Evolutionary conservation across 2,888 invertebrate species (phyloP), one percentile per base, ranked within the genome.

Genomic region (Drosophila vallismaia): DNA sequence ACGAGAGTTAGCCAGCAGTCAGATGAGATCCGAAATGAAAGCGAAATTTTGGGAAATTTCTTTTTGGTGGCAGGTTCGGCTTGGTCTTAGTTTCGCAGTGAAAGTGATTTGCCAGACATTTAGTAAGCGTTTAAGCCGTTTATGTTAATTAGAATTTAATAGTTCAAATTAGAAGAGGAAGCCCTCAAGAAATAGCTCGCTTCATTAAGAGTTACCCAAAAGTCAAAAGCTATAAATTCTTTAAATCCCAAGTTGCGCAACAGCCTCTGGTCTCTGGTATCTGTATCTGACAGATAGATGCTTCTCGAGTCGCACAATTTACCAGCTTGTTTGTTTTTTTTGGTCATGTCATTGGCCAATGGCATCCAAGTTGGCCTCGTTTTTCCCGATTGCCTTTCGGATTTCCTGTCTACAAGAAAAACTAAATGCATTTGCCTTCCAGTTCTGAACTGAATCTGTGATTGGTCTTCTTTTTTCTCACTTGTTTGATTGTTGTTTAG

Each of bases 111-210:
- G 76, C 62, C 28, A 62, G 64, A 49, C 68, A 62, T 75, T 84
- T 69, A 67, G 53, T 66, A 56, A 71, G 58, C 79, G 63, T 67
- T 77, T 79, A 66, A 60, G 36, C 54, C 59, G 71, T 66, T 66
- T 76, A 82, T 80, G 84, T 70, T 82, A 86, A 82, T 83, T 78
- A 82, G 77, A 82, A 82, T 80, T 74, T 76, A 80, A 71, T 76
- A 58, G 68, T 63, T 71, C 44, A 56, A 64, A 67, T 48, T 62
- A 55, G 57, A 45, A 58, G 63, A 49, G 6, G 36, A 36, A 14
- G 24, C 50, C 48, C 29, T 42, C 42, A 49, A 58, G 57, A 56
- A 52, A 68, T 52, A 31, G 29, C 51, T 42, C 14, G 55, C 40
- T 84, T 77, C 77, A 83, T 79, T 77, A 77, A 76, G 45, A 63